phyloP scores from a whole-genome alignment of 2,888 invertebrate genomes.

The Drosophila suboccidentalis region DNA sequence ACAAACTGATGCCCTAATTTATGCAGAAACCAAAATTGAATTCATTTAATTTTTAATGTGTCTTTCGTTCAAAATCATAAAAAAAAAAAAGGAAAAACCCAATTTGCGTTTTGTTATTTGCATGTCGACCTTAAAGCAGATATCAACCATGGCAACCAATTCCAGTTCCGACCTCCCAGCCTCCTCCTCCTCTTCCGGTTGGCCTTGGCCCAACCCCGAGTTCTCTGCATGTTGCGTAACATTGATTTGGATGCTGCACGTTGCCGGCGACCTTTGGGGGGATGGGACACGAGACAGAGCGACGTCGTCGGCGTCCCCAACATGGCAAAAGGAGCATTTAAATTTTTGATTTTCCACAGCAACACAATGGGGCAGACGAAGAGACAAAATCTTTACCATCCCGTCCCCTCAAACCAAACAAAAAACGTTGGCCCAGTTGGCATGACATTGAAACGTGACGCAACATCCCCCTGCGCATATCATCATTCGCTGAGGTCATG shows the following conservation, averaged over 20 bases:
- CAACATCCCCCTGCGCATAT: conserved; percentile 40
- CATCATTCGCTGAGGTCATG: conserved; percentile 58
- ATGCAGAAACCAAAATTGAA: conserved; percentile 71
- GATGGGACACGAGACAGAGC: conserved; percentile 16
- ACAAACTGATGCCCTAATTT: conserved; percentile 68
- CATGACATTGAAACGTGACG: conserved; percentile 73
- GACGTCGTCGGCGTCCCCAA: conserved; percentile 55
- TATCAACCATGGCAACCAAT: conserved; percentile 3
- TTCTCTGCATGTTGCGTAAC: conserved; percentile 71
- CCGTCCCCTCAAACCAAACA: not conserved
- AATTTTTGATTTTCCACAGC: conserved; percentile 69
- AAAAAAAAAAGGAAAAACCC: conserved; percentile 45
- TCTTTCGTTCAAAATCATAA: conserved; percentile 83
- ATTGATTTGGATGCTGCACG: conserved; percentile 60
- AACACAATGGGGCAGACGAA: conserved; percentile 32
- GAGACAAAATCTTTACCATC: conserved; percentile 1
- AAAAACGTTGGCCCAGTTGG: conserved; percentile 29
- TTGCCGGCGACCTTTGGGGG: not conserved
- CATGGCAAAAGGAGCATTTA: conserved; percentile 45
- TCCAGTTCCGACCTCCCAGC: not conserved
- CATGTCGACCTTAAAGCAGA: conserved; percentile 59
- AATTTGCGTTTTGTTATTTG: conserved; percentile 63
- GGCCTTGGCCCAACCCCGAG: conserved; percentile 63
- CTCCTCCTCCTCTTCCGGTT: conserved; percentile 7
- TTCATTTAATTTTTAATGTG: conserved; percentile 83